A percentile compares a stretch with the other conserved stretches of the same genome.
Conservation (phyloP, 2,113 vertebrate species). For the Monopterus albus region DNA sequence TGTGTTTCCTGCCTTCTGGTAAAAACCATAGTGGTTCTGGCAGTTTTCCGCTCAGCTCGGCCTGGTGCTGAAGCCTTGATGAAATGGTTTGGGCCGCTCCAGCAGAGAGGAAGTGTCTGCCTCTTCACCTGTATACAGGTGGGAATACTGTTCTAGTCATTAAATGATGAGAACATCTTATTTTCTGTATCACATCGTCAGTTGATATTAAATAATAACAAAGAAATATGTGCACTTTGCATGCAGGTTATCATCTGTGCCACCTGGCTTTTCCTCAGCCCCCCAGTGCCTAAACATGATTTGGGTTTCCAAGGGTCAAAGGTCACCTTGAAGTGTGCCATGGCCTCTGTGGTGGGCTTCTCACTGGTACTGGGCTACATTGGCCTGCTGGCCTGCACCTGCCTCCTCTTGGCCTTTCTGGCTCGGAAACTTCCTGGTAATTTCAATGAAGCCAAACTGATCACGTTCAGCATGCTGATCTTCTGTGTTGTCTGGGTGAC, state of each 20-base stretch:
- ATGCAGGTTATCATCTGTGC: slow-evolving; percentile 74
- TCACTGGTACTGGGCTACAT: not conserved
- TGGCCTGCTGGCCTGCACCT: not conserved
- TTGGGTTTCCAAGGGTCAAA: slow-evolving; percentile 64
- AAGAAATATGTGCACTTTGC: no score
- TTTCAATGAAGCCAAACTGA: slow-evolving; percentile 19
- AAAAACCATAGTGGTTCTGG: slow-evolving; percentile 82
- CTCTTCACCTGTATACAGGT: slow-evolving; percentile 63
- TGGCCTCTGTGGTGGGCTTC: slow-evolving; percentile 29
- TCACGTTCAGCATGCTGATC: slow-evolving; percentile 26
- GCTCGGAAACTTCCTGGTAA: slow-evolving; percentile 22
- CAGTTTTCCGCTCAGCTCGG: slow-evolving; percentile 70
- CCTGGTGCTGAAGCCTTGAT: slow-evolving; percentile 64
- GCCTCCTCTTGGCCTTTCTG: slow-evolving; percentile 2
- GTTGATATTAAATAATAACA: no score
- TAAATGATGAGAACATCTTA: no score
- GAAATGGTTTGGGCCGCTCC: slow-evolving; percentile 74
- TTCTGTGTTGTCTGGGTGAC: slow-evolving; percentile 18
- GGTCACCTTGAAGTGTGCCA: slow-evolving; percentile 74
- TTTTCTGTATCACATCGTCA: no score
- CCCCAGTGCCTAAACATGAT: slow-evolving; percentile 68
- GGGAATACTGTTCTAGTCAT: no score
- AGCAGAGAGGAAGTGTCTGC: slow-evolving; percentile 75
- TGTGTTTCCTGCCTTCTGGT: slow-evolving; percentile 79
- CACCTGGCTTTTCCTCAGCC: slow-evolving; percentile 73